Conservation (phyloP, 1,140 invertebrate species). For the Grapholita molesta region DNA sequence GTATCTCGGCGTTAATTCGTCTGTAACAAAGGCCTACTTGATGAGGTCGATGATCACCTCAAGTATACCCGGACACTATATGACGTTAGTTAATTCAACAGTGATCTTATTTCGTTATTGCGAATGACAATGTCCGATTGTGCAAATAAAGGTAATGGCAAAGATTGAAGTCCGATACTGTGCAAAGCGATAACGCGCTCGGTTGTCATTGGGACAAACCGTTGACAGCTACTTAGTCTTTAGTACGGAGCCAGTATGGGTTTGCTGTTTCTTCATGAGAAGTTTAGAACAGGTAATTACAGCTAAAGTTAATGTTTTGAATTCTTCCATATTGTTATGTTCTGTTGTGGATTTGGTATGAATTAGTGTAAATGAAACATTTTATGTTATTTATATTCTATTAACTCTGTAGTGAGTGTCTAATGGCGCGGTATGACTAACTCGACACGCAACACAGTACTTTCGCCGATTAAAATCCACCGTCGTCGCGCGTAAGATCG, state of each 20-base stretch:
- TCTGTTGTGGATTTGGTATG: neutral
- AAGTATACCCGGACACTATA: too few relatives aligned
- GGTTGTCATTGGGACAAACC: constrained; percentile 23
- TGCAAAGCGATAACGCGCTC: constrained; percentile 26
- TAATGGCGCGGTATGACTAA: constrained; percentile 40
- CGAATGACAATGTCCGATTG: constrained; percentile 59
- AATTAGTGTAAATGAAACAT: constrained; percentile 15
- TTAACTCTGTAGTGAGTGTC: neutral
- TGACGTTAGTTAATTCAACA: constrained; percentile 64
- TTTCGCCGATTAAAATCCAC: constrained; percentile 66
- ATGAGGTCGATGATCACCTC: neutral
- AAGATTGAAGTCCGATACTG: constrained; percentile 35
- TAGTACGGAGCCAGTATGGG: too few relatives aligned
- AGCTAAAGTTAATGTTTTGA: too few relatives aligned
- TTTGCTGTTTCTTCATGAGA: too few relatives aligned
- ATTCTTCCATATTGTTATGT: too few relatives aligned
- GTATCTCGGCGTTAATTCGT: too few relatives aligned
- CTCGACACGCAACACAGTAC: constrained; percentile 47
- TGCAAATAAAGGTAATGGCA: constrained; percentile 56
- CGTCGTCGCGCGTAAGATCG: constrained; percentile 20
- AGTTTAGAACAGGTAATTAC: too few relatives aligned
- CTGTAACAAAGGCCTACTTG: too few relatives aligned
- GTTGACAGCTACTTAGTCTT: constrained; percentile 30
- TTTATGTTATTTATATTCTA: neutral
- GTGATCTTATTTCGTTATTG: constrained; percentile 56